Percentiles rank a stretch among this genome's conserved stretches.
These are phyloP conservation scores for Thereva unica DNA, from an alignment of 2,888 invertebrate genomes.

Conservation along the genomic window DNA sequence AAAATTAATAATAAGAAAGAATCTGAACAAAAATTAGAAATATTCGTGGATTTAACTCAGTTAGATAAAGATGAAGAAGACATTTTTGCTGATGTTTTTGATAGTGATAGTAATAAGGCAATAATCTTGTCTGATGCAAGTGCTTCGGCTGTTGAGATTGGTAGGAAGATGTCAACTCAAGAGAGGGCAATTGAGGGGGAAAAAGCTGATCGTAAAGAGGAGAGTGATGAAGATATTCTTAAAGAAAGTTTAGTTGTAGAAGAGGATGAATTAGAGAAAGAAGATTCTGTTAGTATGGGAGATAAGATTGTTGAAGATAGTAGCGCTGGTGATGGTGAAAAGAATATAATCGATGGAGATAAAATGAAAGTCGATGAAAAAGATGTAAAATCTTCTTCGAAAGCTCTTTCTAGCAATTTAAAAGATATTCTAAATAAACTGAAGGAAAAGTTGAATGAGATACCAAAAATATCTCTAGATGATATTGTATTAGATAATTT, in stretches of 20 bases:
- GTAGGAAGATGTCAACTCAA: neutral
- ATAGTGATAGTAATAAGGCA: conserved; percentile 31
- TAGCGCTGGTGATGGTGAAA: neutral
- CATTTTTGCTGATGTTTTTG: conserved; percentile 75
- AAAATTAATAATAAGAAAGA: conserved; percentile 22
- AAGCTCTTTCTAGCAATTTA: neutral
- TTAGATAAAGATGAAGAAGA: conserved; percentile 62
- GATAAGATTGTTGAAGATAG: neutral
- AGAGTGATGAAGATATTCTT: neutral
- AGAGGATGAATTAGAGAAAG: neutral
- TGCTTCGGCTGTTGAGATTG: conserved; percentile 1
- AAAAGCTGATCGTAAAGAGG: neutral
- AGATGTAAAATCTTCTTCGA: neutral
- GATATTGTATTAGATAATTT: conserved; percentile 10
- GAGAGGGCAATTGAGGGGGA: neutral
- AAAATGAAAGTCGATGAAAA: neutral
- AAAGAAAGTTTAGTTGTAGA: neutral
- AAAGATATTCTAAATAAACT: conserved; percentile 38
- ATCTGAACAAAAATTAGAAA: conserved; percentile 49
- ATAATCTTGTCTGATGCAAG: conserved; percentile 11
- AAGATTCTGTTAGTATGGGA: neutral
- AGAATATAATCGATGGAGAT: neutral
- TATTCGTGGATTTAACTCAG: conserved; percentile 60
- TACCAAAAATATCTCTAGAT: conserved; percentile 38
- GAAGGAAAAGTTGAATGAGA: conserved; percentile 35